Evolutionary conservation across 2,113 vertebrate genomes (phyloP).

Genomic region (Sander lucioperca): DNA sequence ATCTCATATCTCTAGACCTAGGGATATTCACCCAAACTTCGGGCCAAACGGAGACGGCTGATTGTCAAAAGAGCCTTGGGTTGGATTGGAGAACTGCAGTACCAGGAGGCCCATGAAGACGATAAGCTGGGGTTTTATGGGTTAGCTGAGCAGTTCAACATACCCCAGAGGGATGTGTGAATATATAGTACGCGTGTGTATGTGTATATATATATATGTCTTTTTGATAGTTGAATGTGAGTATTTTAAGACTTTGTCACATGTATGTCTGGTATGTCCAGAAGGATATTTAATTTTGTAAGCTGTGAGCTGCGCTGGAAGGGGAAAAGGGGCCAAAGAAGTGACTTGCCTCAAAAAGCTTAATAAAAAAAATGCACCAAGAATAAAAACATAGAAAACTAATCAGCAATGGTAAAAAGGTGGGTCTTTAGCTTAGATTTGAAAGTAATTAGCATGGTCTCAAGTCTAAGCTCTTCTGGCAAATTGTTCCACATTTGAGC

Average conservation of each 20-base stretch:
- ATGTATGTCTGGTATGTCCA: constrained; percentile 10
- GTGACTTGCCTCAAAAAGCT: constrained; percentile 24
- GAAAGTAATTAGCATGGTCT: too few species aligned
- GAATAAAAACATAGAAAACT: too few species aligned
- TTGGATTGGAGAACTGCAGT: constrained; percentile 56
- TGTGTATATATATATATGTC: constrained; percentile 6
- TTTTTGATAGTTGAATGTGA: constrained; percentile 8
- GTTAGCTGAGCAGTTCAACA: constrained; percentile 55
- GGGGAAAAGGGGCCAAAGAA: not conserved
- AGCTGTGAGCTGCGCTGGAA: not conserved
- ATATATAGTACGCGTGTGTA: constrained; percentile 35
- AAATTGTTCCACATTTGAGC: too few species aligned
- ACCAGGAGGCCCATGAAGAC: constrained; percentile 52
- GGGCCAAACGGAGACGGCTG: constrained; percentile 67
- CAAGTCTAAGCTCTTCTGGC: too few species aligned
- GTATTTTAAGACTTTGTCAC: constrained; percentile 31
- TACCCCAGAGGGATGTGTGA: constrained; percentile 46
- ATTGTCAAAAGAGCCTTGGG: constrained; percentile 70
- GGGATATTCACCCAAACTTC: constrained; percentile 60
- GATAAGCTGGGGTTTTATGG: constrained; percentile 72
- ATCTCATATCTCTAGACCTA: constrained; percentile 61
- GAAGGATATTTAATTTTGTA: constrained; percentile 31
- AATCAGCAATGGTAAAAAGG: too few species aligned
- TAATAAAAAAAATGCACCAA: not conserved
- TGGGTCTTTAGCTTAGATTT: too few species aligned